phyloP scores from a whole-genome alignment of 2,888 invertebrate species.

The Tenthredo scrophulariae region DNA sequence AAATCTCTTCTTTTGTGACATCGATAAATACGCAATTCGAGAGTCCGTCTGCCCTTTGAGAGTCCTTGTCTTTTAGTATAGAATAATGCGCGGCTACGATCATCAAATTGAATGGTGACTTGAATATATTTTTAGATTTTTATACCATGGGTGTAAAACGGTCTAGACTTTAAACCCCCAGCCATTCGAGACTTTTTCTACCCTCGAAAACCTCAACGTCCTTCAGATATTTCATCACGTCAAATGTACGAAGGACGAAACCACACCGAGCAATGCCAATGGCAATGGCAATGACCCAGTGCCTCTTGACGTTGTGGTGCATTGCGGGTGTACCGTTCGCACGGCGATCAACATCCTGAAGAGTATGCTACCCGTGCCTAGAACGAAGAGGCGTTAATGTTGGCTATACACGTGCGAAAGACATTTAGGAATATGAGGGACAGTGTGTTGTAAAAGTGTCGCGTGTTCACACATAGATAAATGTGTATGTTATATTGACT shows the following conservation, averaged over 20 bases:
- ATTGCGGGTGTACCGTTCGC: conserved; percentile 23
- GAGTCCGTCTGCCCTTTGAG: not conserved
- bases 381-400: not conserved
- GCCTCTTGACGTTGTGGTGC: not conserved
- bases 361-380: not conserved
- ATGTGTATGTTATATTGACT: not conserved
- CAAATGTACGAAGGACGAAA: conserved; percentile 1
- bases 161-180: conserved; percentile 17
- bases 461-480: not conserved
- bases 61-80: not conserved
- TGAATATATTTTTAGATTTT: conserved; percentile 25
- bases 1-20: not conserved
- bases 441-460: not conserved
- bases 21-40: not conserved
- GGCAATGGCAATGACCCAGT: conserved; percentile 41
- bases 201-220: not conserved
- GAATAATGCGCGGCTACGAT: not conserved
- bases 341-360: conserved; percentile 29
- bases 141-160: not conserved
- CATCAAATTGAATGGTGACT: not conserved
- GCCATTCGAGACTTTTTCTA: conserved; percentile 9
- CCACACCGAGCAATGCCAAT: not conserved
- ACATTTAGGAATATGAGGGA: not conserved
- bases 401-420: not conserved
- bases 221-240: not conserved